Evolutionary conservation across 2,888 invertebrate species (phyloP).

Genomic region (Syritta pipiens): DNA sequence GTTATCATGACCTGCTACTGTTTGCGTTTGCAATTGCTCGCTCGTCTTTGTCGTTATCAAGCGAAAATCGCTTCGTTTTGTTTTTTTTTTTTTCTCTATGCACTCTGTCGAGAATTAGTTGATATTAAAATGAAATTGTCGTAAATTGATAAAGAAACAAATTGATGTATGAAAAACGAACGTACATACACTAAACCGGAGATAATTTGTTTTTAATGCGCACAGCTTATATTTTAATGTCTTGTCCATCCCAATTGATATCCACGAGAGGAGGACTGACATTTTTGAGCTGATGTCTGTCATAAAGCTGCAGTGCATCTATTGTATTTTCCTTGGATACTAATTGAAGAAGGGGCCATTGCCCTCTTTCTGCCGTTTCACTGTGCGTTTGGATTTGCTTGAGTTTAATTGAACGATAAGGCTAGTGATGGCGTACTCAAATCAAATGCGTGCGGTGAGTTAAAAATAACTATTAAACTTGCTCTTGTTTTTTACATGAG

Average conservation of each 20-base stretch:
- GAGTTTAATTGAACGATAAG: slow-evolving; percentile 1
- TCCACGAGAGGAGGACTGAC: no score
- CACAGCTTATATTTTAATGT: slow-evolving; percentile 1
- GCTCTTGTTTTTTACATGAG: no score
- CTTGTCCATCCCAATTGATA: no score
- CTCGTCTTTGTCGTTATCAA: no score
- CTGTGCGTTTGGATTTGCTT: background rate
- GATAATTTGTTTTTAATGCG: slow-evolving; percentile 14
- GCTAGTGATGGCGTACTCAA: background rate
- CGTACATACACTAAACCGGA: background rate
- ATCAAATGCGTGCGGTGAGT: background rate
- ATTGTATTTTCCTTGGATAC: background rate
- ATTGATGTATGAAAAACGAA: background rate
- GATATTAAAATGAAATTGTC: no score
- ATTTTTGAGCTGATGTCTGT: no score
- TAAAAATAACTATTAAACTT: background rate
- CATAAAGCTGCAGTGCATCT: background rate
- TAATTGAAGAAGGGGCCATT: slow-evolving; percentile 5
- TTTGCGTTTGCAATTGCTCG: background rate
- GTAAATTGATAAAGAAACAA: background rate
- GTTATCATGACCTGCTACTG: background rate
- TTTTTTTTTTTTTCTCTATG: no score
- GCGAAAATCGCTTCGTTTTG: no score
- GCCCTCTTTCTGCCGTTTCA: background rate
- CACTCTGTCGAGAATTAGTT: no score